Conservation (phyloP, 64 coral and sea anemone genomes). For the Astreopora myriophthalma region DNA sequence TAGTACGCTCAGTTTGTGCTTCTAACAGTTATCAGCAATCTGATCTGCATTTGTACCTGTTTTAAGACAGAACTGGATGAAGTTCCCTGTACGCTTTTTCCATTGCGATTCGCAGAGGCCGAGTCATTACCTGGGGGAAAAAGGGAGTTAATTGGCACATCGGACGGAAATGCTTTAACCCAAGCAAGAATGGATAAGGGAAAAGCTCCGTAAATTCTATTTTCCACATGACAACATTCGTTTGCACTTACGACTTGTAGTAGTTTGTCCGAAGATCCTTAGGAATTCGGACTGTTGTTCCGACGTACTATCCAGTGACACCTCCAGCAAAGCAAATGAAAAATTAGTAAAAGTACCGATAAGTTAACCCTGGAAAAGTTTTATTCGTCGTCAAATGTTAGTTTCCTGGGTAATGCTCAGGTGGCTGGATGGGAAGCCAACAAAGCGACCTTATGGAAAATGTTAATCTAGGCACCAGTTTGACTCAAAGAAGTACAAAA, state of each 20-base stretch:
- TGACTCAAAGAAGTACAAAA: constrained; percentile 28
- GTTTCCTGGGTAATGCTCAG: constrained; percentile 44
- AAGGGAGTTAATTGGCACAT: not conserved
- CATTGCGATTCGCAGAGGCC: not conserved
- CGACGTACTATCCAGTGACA: not conserved
- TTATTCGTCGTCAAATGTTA: not conserved
- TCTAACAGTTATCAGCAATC: too few species aligned
- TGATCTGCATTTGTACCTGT: not conserved
- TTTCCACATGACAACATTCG: not conserved
- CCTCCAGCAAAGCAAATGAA: not conserved
- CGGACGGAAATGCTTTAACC: too few species aligned
- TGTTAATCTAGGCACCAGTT: constrained; percentile 40
- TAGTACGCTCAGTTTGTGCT: not conserved
- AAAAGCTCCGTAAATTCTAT: not conserved
- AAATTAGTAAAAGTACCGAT: not conserved
- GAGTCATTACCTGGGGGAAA: not conserved
- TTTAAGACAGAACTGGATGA: not conserved
- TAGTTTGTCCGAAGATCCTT: constrained; percentile 46
- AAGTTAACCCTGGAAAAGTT: not conserved
- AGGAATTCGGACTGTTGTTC: constrained; percentile 33
- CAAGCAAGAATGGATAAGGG: not conserved
- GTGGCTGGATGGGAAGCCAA: not conserved
- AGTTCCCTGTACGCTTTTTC: not conserved
- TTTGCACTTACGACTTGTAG: constrained; percentile 5
- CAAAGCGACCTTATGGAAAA: constrained; percentile 26